phyloP scores from a whole-genome alignment of 2,888 invertebrate species.

The Alviniconcha strummeri region DNA sequence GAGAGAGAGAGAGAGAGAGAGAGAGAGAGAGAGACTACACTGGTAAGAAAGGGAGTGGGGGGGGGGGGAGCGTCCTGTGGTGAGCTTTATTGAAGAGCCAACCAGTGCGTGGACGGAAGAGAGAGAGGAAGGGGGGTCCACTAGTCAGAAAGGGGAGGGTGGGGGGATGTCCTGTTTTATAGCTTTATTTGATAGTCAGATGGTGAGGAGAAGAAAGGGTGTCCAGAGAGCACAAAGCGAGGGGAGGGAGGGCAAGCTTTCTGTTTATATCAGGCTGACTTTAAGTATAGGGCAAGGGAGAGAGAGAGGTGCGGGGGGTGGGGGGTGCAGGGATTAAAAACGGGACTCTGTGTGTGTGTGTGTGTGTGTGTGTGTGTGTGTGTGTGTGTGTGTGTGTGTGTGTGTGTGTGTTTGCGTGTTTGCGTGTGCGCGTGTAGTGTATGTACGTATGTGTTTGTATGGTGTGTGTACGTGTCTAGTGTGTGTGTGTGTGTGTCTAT shows the following conservation, averaged over 20 bases:
- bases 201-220: neutral
- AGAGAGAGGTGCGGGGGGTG: neutral
- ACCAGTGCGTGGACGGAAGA: no score
- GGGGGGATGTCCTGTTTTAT: no score
- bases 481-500: neutral
- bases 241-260: neutral
- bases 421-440: neutral
- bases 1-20: no score
- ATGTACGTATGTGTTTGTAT: neutral
- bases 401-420: neutral
- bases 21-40: no score
- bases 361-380: constrained; percentile 13
- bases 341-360: neutral
- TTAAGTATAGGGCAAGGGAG: neutral
- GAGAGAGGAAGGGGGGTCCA: no score
- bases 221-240: neutral
- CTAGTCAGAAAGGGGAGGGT: no score
- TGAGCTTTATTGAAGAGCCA: no score
- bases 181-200: no score
- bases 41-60: no score
- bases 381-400: constrained; percentile 7
- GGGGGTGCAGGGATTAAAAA: neutral
- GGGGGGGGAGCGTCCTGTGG: no score
- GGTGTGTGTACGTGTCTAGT: neutral
- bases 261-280: no score